A percentile compares a stretch with the other conserved stretches of the same genome.
phyloP scores from a whole-genome alignment of 2,888 invertebrate genomes.

The Pogonocherus hispidulus region DNA sequence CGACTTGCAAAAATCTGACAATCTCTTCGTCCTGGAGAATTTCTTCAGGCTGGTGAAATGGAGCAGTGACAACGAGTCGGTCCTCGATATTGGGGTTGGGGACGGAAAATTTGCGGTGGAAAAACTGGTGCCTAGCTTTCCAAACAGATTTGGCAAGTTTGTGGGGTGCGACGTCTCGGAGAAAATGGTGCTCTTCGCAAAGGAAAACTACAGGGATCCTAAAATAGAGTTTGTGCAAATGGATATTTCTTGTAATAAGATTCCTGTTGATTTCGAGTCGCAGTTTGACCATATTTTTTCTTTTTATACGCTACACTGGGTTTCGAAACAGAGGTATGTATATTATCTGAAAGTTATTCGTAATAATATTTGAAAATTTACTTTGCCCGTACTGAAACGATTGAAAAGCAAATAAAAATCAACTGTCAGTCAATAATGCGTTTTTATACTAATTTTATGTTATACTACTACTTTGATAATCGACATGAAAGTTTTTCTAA shows the following conservation, averaged over 20 bases:
- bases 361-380: too few species aligned
- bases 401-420: too few species aligned
- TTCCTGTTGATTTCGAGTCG: slow-evolving; percentile 70
- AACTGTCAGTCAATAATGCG: too few species aligned
- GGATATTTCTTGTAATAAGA: slow-evolving; percentile 72
- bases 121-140: slow-evolving; percentile 75
- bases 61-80: slow-evolving; percentile 64
- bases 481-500: too few species aligned
- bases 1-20: slow-evolving; percentile 78
- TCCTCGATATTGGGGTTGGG: slow-evolving; percentile 83
- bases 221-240: slow-evolving; percentile 70
- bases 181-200: slow-evolving; percentile 80
- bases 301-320: slow-evolving; percentile 87
- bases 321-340: slow-evolving; percentile 78
- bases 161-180: slow-evolving; percentile 80
- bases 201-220: slow-evolving; percentile 67
- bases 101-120: slow-evolving; percentile 79
- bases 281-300: slow-evolving; percentile 80
- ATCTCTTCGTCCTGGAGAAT: slow-evolving; percentile 75
- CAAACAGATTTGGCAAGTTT: slow-evolving; percentile 70
- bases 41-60: slow-evolving; percentile 69
- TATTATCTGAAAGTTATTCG: background rate
- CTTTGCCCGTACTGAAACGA: too few species aligned
- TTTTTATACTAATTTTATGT: too few species aligned
- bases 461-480: too few species aligned